A percentile compares a stretch with the other conserved stretches of the same genome.
Evolutionary conservation across 2,888 invertebrate genomes (phyloP).

Genomic region (Therioaphis trifolii): DNA sequence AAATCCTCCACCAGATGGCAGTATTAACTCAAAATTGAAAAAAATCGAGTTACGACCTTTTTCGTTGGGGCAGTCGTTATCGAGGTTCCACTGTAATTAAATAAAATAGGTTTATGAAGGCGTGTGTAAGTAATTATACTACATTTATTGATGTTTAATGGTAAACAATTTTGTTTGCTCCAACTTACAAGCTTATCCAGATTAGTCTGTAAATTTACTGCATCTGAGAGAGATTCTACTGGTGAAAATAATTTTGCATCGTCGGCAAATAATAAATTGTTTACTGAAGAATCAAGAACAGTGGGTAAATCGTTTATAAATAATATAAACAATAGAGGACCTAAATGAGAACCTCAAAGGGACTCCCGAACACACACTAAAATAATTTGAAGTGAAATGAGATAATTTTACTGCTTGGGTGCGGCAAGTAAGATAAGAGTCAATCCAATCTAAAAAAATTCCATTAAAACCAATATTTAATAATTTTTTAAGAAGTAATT

Average conservation of each 20-base stretch:
- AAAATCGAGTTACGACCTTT: too few relatives aligned
- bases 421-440: constrained; percentile 63
- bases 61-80: too few relatives aligned
- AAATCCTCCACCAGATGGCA: too few relatives aligned
- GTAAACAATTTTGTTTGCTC: background rate
- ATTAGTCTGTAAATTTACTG: background rate
- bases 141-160: constrained; percentile 9
- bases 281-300: background rate
- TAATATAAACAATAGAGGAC: constrained; percentile 64
- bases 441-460: constrained; percentile 63
- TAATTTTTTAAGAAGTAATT: constrained; percentile 63
- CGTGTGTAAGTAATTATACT: background rate
- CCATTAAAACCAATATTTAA: constrained; percentile 61
- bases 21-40: too few relatives aligned
- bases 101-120: too few relatives aligned
- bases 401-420: constrained; percentile 36
- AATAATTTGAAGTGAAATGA: background rate
- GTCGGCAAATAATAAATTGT: background rate
- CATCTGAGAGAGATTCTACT: background rate
- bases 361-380: background rate
- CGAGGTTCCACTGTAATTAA: too few relatives aligned
- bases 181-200: background rate
- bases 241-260: background rate
- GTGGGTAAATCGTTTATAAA: constrained; percentile 53
- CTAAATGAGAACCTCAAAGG: constrained; percentile 64